Evolutionary conservation across 64 coral and sea anemone species (phyloP), one percentile per base, ranked within the genome.

Genomic region (Cladopsammia gracilis): DNA sequence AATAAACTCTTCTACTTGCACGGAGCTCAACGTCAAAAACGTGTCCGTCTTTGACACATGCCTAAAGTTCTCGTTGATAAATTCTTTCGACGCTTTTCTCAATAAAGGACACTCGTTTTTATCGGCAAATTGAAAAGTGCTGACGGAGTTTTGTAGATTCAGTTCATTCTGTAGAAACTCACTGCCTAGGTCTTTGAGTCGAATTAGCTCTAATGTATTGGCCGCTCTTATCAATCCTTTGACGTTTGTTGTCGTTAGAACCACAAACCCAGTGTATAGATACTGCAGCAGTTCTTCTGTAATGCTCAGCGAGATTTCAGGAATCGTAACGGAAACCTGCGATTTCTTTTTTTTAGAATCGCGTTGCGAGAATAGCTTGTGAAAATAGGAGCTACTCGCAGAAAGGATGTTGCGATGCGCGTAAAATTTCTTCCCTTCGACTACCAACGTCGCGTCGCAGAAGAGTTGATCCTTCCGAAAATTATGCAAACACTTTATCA

Each of bases 371-470:
- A 90, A 71, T 23, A 81, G 88, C 76, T 90, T 90, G 16, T 81
- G 46, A 71, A 90, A 90, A 16, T 90, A 79, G 0, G 88, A 77
- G 50, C 75, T 81, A 26, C 66, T 90, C 3, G 88, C 88, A 47
- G 34, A 34, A 34, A 34, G 34, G 34, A 34, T 34, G 34, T 34
- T 34, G 34, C 34, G 34, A 34, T 34, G 34, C 34, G 34, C 34
- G 34, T 34, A 34, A 2, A 34, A 34, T 34, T 34, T 34, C 34
- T 34, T 34, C 34, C 34, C 34, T 34, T 34, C 34, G 34, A 34
- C 34, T 34, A 34, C 34, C 2, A 34, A 34, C 34, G 34, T 34
- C 34, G 34, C 34, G 34, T 34, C 34, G 34, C 34, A 34, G 34
- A 34, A 34, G 34, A 34, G 34, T 2, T 34, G 34, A 34, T 34